phyloP scores from a whole-genome alignment of 2,113 vertebrate species.

The Scortum barcoo region DNA sequence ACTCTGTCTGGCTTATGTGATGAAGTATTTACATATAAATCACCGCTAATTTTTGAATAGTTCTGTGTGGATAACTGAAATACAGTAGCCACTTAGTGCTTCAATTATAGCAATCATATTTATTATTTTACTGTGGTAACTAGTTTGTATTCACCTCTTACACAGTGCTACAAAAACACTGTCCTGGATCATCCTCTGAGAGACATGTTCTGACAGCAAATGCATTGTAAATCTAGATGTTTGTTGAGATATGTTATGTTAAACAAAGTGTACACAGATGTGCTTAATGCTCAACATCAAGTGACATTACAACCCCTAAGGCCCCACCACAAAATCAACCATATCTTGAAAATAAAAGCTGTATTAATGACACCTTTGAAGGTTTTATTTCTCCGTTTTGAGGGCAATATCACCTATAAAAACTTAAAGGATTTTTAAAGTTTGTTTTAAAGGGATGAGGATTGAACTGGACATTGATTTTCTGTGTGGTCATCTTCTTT shows the following conservation, averaged over 20 bases:
- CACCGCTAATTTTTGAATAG: background rate
- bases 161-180: background rate
- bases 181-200: background rate
- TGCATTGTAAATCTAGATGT: background rate
- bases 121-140: background rate
- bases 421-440: slow-evolving; percentile 7
- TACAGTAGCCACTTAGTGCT: background rate
- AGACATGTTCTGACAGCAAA: background rate
- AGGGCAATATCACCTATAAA: background rate
- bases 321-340: background rate
- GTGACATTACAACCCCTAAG: background rate
- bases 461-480: slow-evolving; percentile 31
- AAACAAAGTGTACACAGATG: background rate
- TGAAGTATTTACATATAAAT: too few relatives aligned
- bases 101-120: background rate
- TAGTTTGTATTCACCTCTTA: background rate
- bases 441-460: slow-evolving; percentile 3
- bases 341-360: background rate
- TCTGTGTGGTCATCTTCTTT: slow-evolving; percentile 25
- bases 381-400: background rate
- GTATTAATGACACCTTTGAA: background rate
- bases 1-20: background rate
- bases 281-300: background rate
- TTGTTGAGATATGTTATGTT: background rate
- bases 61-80: background rate